Evolutionary conservation across 2,888 invertebrate species (phyloP).

Genomic region (Sipha maydis): DNA sequence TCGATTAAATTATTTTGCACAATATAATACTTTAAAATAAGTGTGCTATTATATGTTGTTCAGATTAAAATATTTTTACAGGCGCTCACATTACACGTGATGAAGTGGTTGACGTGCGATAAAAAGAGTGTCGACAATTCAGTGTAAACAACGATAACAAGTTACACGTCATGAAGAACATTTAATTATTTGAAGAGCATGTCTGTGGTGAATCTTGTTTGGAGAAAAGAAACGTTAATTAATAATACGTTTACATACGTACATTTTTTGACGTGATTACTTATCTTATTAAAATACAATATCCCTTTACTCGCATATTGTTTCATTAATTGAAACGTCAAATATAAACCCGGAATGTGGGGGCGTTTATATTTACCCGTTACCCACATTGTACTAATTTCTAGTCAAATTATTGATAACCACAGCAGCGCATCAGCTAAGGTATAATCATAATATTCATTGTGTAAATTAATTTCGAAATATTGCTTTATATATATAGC

Average conservation of each 20-base stretch:
- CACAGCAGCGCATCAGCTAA: too few relatives aligned
- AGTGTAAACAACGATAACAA: too few relatives aligned
- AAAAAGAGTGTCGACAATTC: too few relatives aligned
- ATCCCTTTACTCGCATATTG: neutral
- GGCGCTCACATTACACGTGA: too few relatives aligned
- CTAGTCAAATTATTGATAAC: neutral
- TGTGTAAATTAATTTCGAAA: neutral
- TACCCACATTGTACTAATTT: neutral
- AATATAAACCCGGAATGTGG: neutral
- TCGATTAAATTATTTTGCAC: too few relatives aligned
- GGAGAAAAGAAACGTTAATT: neutral
- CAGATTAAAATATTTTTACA: too few relatives aligned
- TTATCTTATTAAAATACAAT: neutral
- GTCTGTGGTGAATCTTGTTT: too few relatives aligned
- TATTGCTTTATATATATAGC: neutral
- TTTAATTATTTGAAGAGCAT: too few relatives aligned
- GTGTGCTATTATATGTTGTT: too few relatives aligned
- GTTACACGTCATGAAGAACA: too few relatives aligned
- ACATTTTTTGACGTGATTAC: neutral
- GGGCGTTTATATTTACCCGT: neutral
- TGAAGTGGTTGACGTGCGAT: too few relatives aligned
- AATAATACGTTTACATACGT: neutral
- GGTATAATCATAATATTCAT: neutral
- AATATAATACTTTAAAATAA: too few relatives aligned
- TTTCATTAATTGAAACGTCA: conserved; percentile 24